These are phyloP conservation scores for Taeniopygia guttata DNA, from an alignment of 2,797 vertebrate genomes.

Conservation along the genomic window DNA sequence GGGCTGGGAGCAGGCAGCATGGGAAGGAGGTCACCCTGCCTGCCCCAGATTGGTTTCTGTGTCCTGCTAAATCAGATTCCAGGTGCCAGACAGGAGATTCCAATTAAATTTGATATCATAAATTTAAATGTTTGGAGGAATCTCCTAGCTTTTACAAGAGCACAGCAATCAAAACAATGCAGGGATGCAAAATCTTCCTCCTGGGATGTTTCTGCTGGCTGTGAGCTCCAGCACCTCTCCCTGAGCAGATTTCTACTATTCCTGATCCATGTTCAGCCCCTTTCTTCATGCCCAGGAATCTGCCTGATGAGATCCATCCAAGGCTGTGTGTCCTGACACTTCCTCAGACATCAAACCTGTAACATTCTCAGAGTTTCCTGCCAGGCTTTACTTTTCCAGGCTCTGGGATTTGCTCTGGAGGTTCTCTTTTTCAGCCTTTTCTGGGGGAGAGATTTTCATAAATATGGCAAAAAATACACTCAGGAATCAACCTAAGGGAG, in stretches of 20 bases:
- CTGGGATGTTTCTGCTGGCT: slow-evolving; percentile 8
- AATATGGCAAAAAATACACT: neutral
- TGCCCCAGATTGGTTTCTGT: neutral
- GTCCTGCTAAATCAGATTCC: neutral
- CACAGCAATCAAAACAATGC: neutral
- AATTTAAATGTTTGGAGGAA: slow-evolving; percentile 29
- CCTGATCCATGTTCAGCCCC: neutral
- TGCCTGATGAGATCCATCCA: neutral
- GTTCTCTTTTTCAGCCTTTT: neutral
- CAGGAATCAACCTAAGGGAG: neutral
- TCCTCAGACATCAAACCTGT: neutral
- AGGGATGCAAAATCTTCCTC: slow-evolving; percentile 13
- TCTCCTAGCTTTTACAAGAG: slow-evolving; percentile 24
- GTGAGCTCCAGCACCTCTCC: neutral
- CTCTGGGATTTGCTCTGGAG: neutral
- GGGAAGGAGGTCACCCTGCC: neutral
- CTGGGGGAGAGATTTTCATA: neutral
- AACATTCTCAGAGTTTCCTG: neutral
- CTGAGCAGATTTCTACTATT: neutral
- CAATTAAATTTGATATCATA: slow-evolving; percentile 61
- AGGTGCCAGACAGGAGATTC: neutral
- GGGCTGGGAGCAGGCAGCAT: neutral
- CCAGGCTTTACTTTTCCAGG: neutral
- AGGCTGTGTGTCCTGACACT: neutral
- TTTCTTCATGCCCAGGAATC: neutral